phyloP scores from a whole-genome alignment of 2,113 vertebrate genomes.

The Calidris pugnax region DNA sequence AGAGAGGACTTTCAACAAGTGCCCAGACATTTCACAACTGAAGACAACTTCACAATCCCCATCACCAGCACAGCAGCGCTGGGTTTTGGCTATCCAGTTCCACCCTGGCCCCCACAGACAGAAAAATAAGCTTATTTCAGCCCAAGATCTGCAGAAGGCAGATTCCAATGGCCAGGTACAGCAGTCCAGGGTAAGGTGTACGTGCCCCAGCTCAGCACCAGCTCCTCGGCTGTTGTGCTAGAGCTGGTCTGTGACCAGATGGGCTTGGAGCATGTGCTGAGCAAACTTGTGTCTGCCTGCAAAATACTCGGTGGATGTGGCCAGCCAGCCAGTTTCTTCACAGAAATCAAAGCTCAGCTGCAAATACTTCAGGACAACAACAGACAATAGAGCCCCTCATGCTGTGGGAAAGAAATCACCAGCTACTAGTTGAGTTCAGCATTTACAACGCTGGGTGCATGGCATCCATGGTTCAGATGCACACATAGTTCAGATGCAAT shows the following conservation, averaged over 20 bases:
- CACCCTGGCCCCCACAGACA: rapidly evolving
- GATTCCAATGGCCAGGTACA: not conserved
- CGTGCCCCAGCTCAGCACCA: not conserved
- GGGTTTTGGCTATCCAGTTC: not conserved
- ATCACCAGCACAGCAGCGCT: not conserved
- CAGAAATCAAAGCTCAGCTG: slow-evolving; percentile 39
- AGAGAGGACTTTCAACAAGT: rapidly evolving
- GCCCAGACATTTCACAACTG: not conserved
- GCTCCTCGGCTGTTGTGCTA: not conserved
- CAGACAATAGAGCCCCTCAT: slow-evolving; percentile 10
- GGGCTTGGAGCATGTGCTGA: not conserved
- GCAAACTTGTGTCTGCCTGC: not conserved
- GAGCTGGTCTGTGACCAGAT: rapidly evolving
- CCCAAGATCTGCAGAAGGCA: not conserved
- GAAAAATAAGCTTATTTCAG: not conserved
- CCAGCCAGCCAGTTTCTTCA: not conserved
- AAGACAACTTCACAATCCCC: not conserved
- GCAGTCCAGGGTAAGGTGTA: not conserved
- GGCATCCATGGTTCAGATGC: not conserved
- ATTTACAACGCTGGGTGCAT: not conserved
- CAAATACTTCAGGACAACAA: not conserved
- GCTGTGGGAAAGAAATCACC: not conserved
- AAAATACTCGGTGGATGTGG: not conserved
- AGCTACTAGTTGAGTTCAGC: not conserved
- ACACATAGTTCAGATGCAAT: not conserved